Conservation (phyloP, 2,888 invertebrate species). For the Aphrophora alni region DNA sequence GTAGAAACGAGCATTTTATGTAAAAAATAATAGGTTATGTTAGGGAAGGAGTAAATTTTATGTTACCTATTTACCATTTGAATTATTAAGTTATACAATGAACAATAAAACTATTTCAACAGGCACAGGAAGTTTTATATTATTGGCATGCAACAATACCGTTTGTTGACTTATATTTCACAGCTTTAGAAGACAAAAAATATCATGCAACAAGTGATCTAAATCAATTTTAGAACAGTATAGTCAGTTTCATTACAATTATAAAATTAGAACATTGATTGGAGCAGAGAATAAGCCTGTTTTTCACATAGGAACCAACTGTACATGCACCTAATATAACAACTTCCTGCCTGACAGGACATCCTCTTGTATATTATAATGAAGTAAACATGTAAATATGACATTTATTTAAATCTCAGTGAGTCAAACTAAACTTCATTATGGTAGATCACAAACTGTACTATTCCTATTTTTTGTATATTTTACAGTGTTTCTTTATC, state of each 20-base stretch:
- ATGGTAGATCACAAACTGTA: background rate
- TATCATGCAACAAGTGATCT: background rate
- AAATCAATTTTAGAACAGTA: background rate
- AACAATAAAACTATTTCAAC: too few species aligned
- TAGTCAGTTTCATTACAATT: background rate
- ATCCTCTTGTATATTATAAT: background rate
- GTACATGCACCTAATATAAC: background rate
- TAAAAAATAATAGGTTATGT: too few species aligned
- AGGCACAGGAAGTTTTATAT: background rate
- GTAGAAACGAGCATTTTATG: too few species aligned
- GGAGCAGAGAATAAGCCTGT: background rate
- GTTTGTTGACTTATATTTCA: background rate
- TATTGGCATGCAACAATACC: background rate
- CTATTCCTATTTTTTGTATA: background rate
- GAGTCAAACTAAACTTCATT: background rate
- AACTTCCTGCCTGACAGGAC: background rate
- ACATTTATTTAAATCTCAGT: background rate
- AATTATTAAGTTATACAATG: too few species aligned
- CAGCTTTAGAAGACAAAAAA: background rate
- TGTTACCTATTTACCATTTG: too few species aligned
- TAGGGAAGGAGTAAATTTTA: too few species aligned
- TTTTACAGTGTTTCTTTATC: background rate
- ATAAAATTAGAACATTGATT: background rate
- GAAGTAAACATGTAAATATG: background rate
- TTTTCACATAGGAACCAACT: background rate